Evolutionary conservation across 53 echinoderm and acorn worm species (phyloP).

Genomic region (Astropecten irregularis): DNA sequence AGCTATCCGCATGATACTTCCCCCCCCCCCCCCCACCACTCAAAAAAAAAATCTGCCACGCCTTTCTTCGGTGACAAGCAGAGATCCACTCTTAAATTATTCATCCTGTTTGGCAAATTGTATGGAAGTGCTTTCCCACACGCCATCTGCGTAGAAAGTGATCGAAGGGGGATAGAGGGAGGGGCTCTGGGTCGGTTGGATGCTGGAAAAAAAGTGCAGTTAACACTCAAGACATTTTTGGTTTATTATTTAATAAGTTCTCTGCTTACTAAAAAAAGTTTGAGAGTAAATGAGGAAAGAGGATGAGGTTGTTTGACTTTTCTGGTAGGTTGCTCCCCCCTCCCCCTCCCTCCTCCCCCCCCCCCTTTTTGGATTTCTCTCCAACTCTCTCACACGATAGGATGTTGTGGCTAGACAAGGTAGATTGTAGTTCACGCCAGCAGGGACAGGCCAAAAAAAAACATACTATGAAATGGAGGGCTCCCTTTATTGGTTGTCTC

Average conservation of each 20-base stretch:
- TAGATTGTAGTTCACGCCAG: not conserved
- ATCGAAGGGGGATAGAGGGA: too few species aligned
- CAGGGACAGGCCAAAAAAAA: conserved; percentile 3
- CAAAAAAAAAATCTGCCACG: too few species aligned
- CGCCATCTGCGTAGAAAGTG: conserved; percentile 6
- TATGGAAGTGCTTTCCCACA: not conserved
- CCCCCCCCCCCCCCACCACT: too few species aligned
- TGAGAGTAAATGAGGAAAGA: not conserved
- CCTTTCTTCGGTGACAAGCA: conserved; percentile 32
- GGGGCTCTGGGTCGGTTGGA: too few species aligned
- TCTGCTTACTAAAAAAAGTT: not conserved
- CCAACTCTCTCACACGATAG: conserved; percentile 15
- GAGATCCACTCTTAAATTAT: conserved; percentile 44
- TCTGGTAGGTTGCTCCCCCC: too few species aligned
- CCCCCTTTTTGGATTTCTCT: too few species aligned
- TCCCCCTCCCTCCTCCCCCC: too few species aligned
- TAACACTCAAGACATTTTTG: too few species aligned
- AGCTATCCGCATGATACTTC: too few species aligned
- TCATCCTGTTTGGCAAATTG: conserved; percentile 53
- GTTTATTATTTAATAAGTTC: not conserved
- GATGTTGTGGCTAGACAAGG: conserved; percentile 60
- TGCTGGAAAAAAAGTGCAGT: conserved; percentile 45
- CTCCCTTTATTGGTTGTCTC: conserved; percentile 26
- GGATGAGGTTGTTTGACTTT: conserved; percentile 36
- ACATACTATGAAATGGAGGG: conserved; percentile 6